Base-by-base conservation (phyloP, 2,113 vertebrate genomes). In the Struthio camelus region DNA sequence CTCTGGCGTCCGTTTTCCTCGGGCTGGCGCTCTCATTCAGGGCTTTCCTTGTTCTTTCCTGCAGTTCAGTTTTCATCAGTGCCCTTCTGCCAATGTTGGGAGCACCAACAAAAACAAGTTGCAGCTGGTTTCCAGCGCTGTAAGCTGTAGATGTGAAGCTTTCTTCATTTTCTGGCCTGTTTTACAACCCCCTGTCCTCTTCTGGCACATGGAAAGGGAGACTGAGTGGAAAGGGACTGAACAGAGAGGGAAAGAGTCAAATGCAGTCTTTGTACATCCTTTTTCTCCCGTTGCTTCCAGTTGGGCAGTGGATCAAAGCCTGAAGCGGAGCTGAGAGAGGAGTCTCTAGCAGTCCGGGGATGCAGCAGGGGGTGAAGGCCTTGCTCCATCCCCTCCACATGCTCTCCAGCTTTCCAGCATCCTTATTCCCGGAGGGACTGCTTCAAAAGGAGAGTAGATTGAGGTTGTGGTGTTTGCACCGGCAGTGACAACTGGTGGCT, bases 201-300 rank as follows among this genome's bases (percentile, higher is more conserved):
- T 0, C 28, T 73, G 53, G n/a, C 9, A 2, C 25, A 11, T 0
- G 0, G 15, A 78, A 61, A 92, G 11, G 58, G 23, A 78, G 32
- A 54, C 16, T 1, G 10, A 87, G 82, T 24, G 50, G 59, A 65
- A 1, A 2, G 24, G 36, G 51, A 38, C 44, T 38, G 44, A 44
- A 1, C 1, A 1, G 44, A 66, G 77, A 70, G 44, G 66, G 42
- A 80, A 73, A n/a, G 30, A 46, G 7, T 78, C 51, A 78, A 64
- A 71, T 25, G 36, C 50, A 70, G 59, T 22, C 11, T 78, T 85
- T 11, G 17, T n/a, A 32, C 17, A 6, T 87, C 75, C 58, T 66
- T 75, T 30, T 79, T 13, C 5, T 23, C 7, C 24, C 42, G 1
- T 8, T 1, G 3, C 32, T 84, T 36, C 78, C 62, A 82, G 62